Evolutionary conservation across 2,888 invertebrate genomes (phyloP), one percentile per base, ranked within the genome.

Genomic region (Cremastinae sp.): DNA sequence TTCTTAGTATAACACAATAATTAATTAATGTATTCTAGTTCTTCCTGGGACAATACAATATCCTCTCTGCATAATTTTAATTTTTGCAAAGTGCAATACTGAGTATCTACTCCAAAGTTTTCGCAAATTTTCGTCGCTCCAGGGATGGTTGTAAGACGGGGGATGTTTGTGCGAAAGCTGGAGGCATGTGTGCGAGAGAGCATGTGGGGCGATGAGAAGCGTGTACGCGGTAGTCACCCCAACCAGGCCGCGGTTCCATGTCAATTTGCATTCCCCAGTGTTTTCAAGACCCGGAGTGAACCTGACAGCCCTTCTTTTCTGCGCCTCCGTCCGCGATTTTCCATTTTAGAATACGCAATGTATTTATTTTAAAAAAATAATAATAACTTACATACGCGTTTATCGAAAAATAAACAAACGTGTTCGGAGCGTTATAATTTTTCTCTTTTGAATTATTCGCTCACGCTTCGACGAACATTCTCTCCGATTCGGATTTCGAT

Each of bases 31-130:
- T n/a, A n/a, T n/a, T n/a, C n/a, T n/a, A n/a, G n/a, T n/a, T n/a
- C n/a, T n/a, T n/a, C n/a, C n/a, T n/a, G n/a, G n/a, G n/a, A n/a
- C n/a, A n/a, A n/a, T n/a, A 28, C 28, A 5, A 3, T 28, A 28
- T 3, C 5, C 28, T 10, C 28, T 61, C 69, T 12, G 28, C 16
- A 51, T 28, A 22, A 71, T 71, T 75, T 66, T 34, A 38, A 75
- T 75, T 66, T 28, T 41, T 10, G 47, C 54, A 62, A 66, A 75
- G 75, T 68, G 71, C 62, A 58, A 62, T 75, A 71, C 71, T 66
- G 71, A 71, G 71, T 61, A 65, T 41, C 65, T 38, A 38, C 12
- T 16, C 41, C 18, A 53, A 45, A 71, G 66, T 56, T 71, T 56
- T 22, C 47, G 41, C 54, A 49, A 66, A 66, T 71, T 51, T 59